Conservation (phyloP, 2,888 invertebrate species). For the Drosophila emarginata region DNA sequence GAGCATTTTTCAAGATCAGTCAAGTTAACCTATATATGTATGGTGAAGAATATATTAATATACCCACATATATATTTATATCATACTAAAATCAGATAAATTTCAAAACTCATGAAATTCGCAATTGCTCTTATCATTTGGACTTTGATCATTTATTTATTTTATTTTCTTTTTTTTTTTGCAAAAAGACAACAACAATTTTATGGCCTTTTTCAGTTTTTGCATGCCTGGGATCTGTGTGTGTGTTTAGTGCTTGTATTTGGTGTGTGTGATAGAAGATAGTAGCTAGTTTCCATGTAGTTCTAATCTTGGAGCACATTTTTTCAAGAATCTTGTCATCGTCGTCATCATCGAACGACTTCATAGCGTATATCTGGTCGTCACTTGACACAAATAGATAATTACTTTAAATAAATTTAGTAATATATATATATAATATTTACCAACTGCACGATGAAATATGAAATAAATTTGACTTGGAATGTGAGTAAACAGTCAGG, state of each 20-base stretch:
- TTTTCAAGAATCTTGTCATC: not conserved
- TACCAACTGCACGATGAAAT: not conserved
- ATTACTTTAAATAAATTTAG: not conserved
- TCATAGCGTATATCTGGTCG: not conserved
- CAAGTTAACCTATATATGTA: too few relatives aligned
- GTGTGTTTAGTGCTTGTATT: not conserved
- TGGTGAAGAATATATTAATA: not conserved
- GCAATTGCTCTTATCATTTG: not conserved
- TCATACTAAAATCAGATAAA: not conserved
- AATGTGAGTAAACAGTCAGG: too few relatives aligned
- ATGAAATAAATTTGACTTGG: not conserved
- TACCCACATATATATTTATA: not conserved
- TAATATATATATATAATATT: not conserved
- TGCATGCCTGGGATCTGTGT: conserved; percentile 11
- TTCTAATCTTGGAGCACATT: not conserved
- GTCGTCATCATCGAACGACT: not conserved
- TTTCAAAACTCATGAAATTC: not conserved
- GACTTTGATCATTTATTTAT: not conserved
- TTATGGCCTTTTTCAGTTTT: not conserved
- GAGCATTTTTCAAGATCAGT: too few relatives aligned
- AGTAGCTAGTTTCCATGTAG: not conserved
- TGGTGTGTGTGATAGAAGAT: not conserved
- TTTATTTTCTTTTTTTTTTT: not conserved
- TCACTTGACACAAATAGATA: not conserved
- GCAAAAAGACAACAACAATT: not conserved